Conservation (phyloP, 2,113 vertebrate genomes). For the Labeo rohita region DNA sequence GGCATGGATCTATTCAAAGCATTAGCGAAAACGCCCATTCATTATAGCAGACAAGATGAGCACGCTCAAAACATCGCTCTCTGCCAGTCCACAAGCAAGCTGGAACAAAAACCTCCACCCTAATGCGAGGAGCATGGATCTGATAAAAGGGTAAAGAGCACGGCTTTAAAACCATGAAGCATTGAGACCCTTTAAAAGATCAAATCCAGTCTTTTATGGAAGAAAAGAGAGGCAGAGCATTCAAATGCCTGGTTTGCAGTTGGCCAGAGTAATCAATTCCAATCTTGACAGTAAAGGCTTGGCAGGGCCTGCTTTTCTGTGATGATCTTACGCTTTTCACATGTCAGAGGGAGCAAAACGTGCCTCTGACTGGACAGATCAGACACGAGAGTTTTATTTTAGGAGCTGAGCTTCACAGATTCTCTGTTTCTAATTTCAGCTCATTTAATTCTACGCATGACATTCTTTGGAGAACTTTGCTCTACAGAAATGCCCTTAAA, state of each 20-base stretch:
- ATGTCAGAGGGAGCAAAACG: conserved; percentile 57
- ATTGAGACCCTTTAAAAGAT: conserved; percentile 47
- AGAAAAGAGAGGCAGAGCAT: conserved; percentile 38
- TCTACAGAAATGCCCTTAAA: neutral
- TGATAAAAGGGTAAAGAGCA: conserved; percentile 22
- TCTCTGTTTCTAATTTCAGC: conserved; percentile 35
- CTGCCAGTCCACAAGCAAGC: conserved; percentile 6
- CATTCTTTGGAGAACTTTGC: neutral
- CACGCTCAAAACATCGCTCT: conserved; percentile 24
- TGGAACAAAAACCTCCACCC: conserved; percentile 1
- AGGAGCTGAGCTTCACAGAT: neutral
- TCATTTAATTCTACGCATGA: neutral
- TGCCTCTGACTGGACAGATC: conserved; percentile 44
- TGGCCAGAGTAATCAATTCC: conserved; percentile 67
- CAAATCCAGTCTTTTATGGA: conserved; percentile 49
- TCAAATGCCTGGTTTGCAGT: conserved; percentile 58
- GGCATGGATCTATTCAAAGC: conserved; percentile 76
- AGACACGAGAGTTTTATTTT: conserved; percentile 4
- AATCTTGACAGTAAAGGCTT: conserved; percentile 62
- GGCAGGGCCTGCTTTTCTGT: conserved; percentile 55
- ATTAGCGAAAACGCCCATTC: conserved; percentile 80
- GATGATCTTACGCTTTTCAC: conserved; percentile 54
- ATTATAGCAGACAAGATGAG: conserved; percentile 68
- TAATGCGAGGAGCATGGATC: neutral
- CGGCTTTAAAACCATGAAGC: neutral